Conservation (phyloP, 1,140 invertebrate species). For the Tetramorium alpestre region DNA sequence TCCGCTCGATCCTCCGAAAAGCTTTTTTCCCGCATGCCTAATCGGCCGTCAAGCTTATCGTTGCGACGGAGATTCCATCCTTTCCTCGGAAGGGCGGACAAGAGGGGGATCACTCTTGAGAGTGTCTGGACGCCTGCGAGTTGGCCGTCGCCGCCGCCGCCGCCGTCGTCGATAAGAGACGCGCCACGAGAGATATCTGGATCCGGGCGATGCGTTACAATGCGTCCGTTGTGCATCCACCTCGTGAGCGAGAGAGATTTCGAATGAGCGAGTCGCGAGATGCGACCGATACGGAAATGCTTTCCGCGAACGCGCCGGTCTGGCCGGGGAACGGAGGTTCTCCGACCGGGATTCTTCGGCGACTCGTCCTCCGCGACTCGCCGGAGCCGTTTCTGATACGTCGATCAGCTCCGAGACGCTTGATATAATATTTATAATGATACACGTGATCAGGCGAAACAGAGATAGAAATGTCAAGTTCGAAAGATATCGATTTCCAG, state of each 20-base stretch:
- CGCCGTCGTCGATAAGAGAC: slow-evolving; percentile 69
- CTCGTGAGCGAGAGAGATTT: slow-evolving; percentile 58
- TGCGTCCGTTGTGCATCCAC: slow-evolving; percentile 73
- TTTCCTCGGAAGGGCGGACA: too few relatives aligned
- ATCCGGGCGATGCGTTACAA: slow-evolving; percentile 64
- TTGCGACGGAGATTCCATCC: neutral
- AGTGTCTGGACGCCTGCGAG: slow-evolving; percentile 63
- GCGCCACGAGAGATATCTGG: slow-evolving; percentile 68
- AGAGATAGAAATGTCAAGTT: neutral
- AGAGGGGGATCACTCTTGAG: slow-evolving; percentile 13
- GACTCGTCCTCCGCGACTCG: neutral
- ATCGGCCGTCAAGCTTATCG: slow-evolving; percentile 44
- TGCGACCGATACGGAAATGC: slow-evolving; percentile 29
- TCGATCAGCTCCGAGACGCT: neutral
- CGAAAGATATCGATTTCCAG: slow-evolving; percentile 2
- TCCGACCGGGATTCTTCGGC: slow-evolving; percentile 13
- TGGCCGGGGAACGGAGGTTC: neutral
- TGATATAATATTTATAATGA: neutral
- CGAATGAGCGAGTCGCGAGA: slow-evolving; percentile 52
- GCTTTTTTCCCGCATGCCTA: slow-evolving; percentile 4
- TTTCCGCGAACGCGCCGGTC: slow-evolving; percentile 42
- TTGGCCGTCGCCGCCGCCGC: slow-evolving; percentile 37
- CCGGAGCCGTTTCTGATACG: neutral
- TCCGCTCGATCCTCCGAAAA: neutral
- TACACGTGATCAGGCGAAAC: neutral